A percentile compares a stretch with the other conserved stretches of the same genome.
These are phyloP conservation scores for Pseudochromis fuscus DNA, from an alignment of 2,797 vertebrate genomes.

Conservation along the genomic window DNA sequence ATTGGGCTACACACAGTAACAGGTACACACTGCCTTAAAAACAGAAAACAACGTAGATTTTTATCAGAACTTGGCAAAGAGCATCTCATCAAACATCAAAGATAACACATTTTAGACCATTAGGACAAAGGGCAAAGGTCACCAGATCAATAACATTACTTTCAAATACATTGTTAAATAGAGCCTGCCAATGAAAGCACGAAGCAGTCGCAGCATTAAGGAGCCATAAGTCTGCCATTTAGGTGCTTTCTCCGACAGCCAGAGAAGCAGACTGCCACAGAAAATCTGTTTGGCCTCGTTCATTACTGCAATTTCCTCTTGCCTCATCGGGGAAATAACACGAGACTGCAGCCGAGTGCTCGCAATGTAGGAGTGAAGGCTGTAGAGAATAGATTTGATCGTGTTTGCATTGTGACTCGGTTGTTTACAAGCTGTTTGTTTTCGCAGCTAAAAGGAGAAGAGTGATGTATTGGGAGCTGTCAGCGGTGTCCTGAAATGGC, in stretches of 20 bases:
- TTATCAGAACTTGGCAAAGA: too few species aligned
- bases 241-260: neutral
- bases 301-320: neutral
- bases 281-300: constrained; percentile 4
- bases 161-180: neutral
- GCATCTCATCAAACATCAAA: neutral
- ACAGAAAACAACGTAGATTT: too few species aligned
- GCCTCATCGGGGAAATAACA: constrained; percentile 37
- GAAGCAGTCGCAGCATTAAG: neutral
- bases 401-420: constrained; percentile 31
- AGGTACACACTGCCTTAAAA: too few species aligned
- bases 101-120: constrained; percentile 38
- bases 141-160: constrained; percentile 43
- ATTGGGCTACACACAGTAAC: too few species aligned
- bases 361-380: neutral
- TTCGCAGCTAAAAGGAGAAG: constrained; percentile 13
- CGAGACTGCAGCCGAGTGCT: neutral
- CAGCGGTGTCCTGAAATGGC: constrained; percentile 2
- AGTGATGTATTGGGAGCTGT: constrained; percentile 11
- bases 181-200: too few species aligned
- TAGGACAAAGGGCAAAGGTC: constrained; percentile 35
- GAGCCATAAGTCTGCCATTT: neutral
- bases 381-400: constrained; percentile 22
- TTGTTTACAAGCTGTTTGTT: constrained; percentile 46
- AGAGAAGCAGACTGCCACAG: neutral